Evolutionary conservation across 1,140 invertebrate species (phyloP).

Genomic region (Globodera ellingtonae): DNA sequence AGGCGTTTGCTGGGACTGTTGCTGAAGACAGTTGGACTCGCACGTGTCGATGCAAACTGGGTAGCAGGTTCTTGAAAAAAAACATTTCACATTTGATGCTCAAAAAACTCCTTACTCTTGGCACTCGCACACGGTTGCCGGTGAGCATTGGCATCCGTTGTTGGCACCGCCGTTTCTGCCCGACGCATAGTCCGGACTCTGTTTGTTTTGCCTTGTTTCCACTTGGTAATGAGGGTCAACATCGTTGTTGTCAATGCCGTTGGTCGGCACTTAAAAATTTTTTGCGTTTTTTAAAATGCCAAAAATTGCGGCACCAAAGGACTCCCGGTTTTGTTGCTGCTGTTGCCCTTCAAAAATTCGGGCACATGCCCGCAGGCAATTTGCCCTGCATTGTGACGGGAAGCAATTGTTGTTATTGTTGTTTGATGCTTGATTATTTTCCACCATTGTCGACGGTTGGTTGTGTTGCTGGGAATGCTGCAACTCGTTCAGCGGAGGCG

Average conservation of each 20-base stretch:
- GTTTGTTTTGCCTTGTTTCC: background rate
- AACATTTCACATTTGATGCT: no score
- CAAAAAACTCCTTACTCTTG: background rate
- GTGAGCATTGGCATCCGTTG: background rate
- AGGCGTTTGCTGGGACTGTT: background rate
- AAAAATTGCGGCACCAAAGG: background rate
- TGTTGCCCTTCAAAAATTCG: constrained; percentile 20
- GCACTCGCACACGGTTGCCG: background rate
- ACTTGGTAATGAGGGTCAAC: constrained; percentile 7
- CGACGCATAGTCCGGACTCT: background rate
- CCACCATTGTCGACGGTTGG: background rate
- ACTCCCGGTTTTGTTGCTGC: background rate
- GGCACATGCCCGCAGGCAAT: constrained; percentile 24
- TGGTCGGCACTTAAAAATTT: background rate
- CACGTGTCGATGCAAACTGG: constrained; percentile 21
- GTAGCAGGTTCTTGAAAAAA: constrained; percentile 15
- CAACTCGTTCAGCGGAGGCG: background rate
- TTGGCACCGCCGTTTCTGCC: background rate
- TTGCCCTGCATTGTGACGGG: constrained; percentile 17
- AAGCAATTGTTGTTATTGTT: constrained; percentile 1
- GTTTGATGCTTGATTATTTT: background rate
- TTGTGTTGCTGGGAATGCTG: background rate
- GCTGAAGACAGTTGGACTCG: constrained; percentile 21
- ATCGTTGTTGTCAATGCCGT: background rate
- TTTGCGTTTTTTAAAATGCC: background rate